phyloP scores from a whole-genome alignment of 2,888 invertebrate genomes.

The Sinodicranocentrus sp. region DNA sequence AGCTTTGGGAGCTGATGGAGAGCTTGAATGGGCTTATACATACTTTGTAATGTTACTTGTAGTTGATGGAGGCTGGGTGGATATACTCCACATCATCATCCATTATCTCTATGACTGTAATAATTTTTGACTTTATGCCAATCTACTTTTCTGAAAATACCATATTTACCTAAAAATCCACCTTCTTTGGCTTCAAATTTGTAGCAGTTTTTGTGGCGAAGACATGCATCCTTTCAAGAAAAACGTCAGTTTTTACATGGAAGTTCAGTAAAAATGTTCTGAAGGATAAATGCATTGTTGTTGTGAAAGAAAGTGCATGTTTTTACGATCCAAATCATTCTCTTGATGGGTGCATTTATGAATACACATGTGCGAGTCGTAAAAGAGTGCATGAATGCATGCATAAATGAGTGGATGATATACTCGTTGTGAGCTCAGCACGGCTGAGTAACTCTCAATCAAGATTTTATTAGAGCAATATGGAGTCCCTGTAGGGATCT shows the following conservation, averaged over 20 bases:
- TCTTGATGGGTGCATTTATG: no score
- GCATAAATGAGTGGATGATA: not conserved
- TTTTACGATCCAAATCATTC: no score
- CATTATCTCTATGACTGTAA: slow-evolving; percentile 26
- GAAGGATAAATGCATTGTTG: no score
- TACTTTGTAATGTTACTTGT: no score
- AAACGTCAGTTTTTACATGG: no score
- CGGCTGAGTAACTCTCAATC: slow-evolving; percentile 21
- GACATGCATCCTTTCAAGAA: no score
- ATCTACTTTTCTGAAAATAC: not conserved
- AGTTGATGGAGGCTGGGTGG: not conserved
- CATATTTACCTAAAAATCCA: no score
- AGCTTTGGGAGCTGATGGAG: slow-evolving; percentile 22
- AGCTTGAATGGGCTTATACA: no score
- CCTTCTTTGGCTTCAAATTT: no score
- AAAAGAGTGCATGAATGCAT: not conserved
- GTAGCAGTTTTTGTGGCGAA: no score
- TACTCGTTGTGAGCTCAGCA: not conserved
- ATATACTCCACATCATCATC: slow-evolving; percentile 4
- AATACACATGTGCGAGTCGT: not conserved
- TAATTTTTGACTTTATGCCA: slow-evolving; percentile 13
- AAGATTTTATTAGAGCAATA: slow-evolving; percentile 19
- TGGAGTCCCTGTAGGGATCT: not conserved
- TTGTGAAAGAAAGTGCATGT: no score
- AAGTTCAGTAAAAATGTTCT: no score